Base-by-base conservation (phyloP, 1,140 invertebrate genomes). In the Meloidogyne floridensis region DNA sequence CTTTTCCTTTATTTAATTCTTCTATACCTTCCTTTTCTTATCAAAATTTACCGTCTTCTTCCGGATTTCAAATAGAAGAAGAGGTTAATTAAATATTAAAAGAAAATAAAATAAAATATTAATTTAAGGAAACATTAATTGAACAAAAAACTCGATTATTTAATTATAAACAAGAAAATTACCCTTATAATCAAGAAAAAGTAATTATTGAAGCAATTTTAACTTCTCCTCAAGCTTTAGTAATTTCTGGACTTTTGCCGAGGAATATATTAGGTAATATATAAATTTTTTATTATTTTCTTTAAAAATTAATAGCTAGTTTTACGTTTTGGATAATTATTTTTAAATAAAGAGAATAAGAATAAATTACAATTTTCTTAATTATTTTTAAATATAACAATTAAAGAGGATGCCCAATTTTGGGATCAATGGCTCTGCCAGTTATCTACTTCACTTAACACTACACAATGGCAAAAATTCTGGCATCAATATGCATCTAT, bases 381-480 rank as follows among this genome's bases (percentile, higher is more conserved):
- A 32, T 32, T 32, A 32, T 32, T 32, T 32, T 32, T 32, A 32
- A 32, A 32, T 32, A 32, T 32, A 32, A 32, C 32, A 32, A 32
- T 74, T 32, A 54, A 74, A 65, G 54, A 79, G 0, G 71, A 79
- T 70, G 9, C 13, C 15, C 77, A 79, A 47, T 72, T 79, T 65
- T 79, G 77, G 77, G 77, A 79, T 20, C 77, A 79, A 42, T 79
- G 77, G 77, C 77, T 79, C 47, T 79, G 77, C 51, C 56, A 43
- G 51, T 70, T 79, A 51, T 65, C 77, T 51, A 79, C 59, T 79
- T 79, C 77, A n/a, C 43, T 79, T 7, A 79, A 51, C n/a, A 18
- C 10, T 7, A n/a, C 20, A 5, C 77, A 79, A 79, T 79, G 77
- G 77, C 77, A 79, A 79, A 11, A 42, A 72, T 79, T 79, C 6